These are phyloP conservation scores for Mactra quadrangularis DNA, from an alignment of 1,140 invertebrate genomes.

Conservation along the genomic window DNA sequence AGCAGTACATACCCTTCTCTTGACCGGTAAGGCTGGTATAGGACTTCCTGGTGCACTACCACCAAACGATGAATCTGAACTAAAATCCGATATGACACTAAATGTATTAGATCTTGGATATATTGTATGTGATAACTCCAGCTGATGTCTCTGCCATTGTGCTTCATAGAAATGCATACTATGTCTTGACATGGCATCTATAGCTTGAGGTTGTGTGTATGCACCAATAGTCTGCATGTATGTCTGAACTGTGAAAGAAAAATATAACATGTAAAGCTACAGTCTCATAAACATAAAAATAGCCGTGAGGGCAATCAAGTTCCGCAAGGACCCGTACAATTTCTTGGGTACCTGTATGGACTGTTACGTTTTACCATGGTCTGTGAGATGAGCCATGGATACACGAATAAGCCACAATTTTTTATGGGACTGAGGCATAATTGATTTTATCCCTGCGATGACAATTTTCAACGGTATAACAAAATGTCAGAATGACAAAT, in stretches of 20 bases:
- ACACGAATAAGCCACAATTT: too few species aligned
- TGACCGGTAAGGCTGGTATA: slow-evolving; percentile 73
- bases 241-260: slow-evolving; percentile 90
- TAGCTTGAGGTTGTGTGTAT: slow-evolving; percentile 91
- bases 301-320: too few species aligned
- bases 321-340: too few species aligned
- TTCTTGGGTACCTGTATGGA: too few species aligned
- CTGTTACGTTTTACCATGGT: too few species aligned
- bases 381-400: too few species aligned
- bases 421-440: too few species aligned
- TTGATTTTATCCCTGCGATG: too few species aligned
- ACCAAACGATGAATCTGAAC: slow-evolving; percentile 74
- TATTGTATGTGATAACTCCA: slow-evolving; percentile 84
- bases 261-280: too few species aligned
- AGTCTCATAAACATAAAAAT: too few species aligned
- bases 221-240: slow-evolving; percentile 98
- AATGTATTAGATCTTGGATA: slow-evolving; percentile 82
- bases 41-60: slow-evolving; percentile 67
- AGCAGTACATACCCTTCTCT: slow-evolving; percentile 70
- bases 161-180: slow-evolving; percentile 89
- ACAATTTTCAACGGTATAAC: too few species aligned
- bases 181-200: slow-evolving; percentile 90
- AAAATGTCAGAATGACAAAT: too few species aligned
- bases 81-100: slow-evolving; percentile 80
- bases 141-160: slow-evolving; percentile 88